Evolutionary conservation across 2,797 vertebrate genomes (phyloP), one percentile per base, ranked within the genome.

Genomic region (Smutsia gigantea): DNA sequence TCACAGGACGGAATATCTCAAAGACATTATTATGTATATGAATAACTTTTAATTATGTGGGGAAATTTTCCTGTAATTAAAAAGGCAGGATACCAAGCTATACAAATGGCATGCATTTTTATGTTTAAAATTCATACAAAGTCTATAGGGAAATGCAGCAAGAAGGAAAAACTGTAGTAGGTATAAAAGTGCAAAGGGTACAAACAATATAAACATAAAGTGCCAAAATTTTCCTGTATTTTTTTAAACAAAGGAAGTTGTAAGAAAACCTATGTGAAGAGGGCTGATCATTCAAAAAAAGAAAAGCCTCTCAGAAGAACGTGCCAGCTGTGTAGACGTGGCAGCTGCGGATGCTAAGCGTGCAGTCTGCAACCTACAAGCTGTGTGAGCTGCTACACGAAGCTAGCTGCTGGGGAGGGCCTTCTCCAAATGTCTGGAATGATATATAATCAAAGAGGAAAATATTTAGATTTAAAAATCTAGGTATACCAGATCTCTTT

Each of bases 181-280:
- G 14, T 71, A 2, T 84, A 59, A 72, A 84, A 68, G 17, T 46
- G 9, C 25, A 87, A 85, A 93, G 14, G 61, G 78, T 19, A 69
- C 84, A 66, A 78, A 42, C 0, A 90, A 46, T 77, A 93, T 27
- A 23, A 72, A 55, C 29, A 37, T 46, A 59, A 37, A 90, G 66
- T 27, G 3, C 18, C 79, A 37, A 83, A 87, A 37, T 12, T 29
- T 79, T 57, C 39, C 34, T 61, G 27, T 1, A 7, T 57, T 71
- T 49, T 95, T 84, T 94, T 91, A 85, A 94, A 85, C 61, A 82
- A 94, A 93, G 3, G 46, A 91, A 61, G 10, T 39, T 77, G 95
- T 69, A 51, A 77, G 82, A 86, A 94, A 86, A 66, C 5, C 1
- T 13, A 18, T 27, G 9, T 72, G 46, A 46, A 46, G 46, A 46